Evolutionary conservation across 2,797 vertebrate genomes (phyloP).

Genomic region (Aplochiton taeniatus): DNA sequence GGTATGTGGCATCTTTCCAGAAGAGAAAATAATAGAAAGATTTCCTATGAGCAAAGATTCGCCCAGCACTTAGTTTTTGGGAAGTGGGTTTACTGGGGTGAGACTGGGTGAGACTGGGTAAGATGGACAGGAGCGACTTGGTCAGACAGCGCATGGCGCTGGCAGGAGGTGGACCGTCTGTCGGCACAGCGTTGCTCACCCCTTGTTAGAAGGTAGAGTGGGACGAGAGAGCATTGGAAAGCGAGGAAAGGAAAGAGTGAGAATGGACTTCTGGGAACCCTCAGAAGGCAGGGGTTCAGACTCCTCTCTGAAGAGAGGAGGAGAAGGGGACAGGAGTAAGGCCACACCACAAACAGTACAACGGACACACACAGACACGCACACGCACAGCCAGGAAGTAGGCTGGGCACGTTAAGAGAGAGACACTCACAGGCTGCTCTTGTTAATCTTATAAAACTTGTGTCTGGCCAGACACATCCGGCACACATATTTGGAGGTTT

Average conservation of each 20-base stretch:
- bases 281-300: conserved; percentile 83
- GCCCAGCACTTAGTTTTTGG: conserved; percentile 11
- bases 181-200: conserved; percentile 78
- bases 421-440: conserved; percentile 91
- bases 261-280: conserved; percentile 88
- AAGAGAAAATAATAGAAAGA: not conserved
- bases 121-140: conserved; percentile 14
- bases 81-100: conserved; percentile 49
- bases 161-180: conserved; percentile 53
- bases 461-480: conserved; percentile 95
- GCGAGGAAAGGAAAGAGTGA: conserved; percentile 88
- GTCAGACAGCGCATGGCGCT: not conserved
- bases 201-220: conserved; percentile 85
- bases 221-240: conserved; percentile 91
- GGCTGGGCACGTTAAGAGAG: conserved; percentile 39
- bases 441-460: conserved; percentile 98
- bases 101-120: conserved; percentile 56
- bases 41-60: not conserved
- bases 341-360: conserved; percentile 40
- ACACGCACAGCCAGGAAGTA: conserved; percentile 54
- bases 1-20: not conserved
- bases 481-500: conserved; percentile 98
- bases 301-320: conserved; percentile 84
- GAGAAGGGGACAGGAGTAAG: conserved; percentile 61
- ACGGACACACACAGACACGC: conserved; percentile 32